Conservation (phyloP, 2,113 vertebrate species). For the Misgurnus anguillicaudatus region DNA sequence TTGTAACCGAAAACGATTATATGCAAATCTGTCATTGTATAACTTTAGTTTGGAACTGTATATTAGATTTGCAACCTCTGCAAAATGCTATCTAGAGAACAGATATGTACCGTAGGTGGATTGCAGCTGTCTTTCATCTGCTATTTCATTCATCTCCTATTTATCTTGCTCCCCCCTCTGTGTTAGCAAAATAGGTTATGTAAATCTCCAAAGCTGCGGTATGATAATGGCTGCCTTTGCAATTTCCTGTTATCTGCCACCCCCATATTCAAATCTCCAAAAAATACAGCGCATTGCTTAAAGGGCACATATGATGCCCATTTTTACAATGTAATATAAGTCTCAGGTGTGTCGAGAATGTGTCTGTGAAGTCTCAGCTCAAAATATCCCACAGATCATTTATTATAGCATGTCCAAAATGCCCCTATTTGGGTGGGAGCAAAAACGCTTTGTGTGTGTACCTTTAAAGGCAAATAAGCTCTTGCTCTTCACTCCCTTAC, state of each 20-base stretch:
- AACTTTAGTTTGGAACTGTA: not conserved
- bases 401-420: too few species aligned
- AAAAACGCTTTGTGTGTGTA: too few species aligned
- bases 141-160: not conserved
- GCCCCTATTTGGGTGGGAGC: too few species aligned
- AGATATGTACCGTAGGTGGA: slow-evolving; percentile 25
- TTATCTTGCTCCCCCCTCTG: not conserved
- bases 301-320: not conserved
- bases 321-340: too few species aligned
- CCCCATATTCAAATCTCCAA: slow-evolving; percentile 15
- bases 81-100: slow-evolving; percentile 12
- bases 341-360: too few species aligned
- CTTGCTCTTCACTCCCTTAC: too few species aligned
- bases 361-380: too few species aligned
- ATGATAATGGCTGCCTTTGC: slow-evolving; percentile 7
- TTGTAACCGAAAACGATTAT: not conserved
- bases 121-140: slow-evolving; percentile 9
- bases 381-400: too few species aligned
- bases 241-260: not conserved
- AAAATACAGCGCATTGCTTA: not conserved
- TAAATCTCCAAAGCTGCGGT: slow-evolving; percentile 26
- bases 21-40: not conserved
- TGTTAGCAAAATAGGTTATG: slow-evolving; percentile 28
- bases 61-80: slow-evolving; percentile 27
- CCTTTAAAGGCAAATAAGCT: too few species aligned